Percentiles rank a stretch among this genome's conserved stretches.
Conservation (phyloP, 2,113 vertebrate species). For the Proterorhinus semilunaris region DNA sequence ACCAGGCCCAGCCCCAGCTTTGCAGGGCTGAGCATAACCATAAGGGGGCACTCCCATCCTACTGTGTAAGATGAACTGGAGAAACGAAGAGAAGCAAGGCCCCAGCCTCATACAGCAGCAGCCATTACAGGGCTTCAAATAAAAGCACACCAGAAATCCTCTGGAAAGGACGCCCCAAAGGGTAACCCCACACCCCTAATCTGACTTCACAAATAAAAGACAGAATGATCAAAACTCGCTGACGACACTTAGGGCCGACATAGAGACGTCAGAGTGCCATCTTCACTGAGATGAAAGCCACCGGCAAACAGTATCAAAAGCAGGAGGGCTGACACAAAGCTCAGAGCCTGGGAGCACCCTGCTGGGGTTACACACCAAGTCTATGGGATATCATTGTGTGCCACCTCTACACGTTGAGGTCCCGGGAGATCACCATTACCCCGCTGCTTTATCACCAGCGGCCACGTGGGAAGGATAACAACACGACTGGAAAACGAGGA, state of each 20-base stretch:
- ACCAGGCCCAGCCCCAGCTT: slow-evolving; percentile 40
- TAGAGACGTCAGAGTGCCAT: not conserved
- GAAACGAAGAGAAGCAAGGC: slow-evolving; percentile 63
- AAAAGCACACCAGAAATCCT: slow-evolving; percentile 15
- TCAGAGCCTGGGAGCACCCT: slow-evolving; percentile 28
- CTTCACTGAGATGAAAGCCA: slow-evolving; percentile 13
- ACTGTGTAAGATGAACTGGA: slow-evolving; percentile 62
- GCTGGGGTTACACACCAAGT: slow-evolving; percentile 30
- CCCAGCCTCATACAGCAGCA: slow-evolving; percentile 65
- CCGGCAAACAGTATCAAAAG: not conserved
- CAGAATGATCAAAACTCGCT: not conserved
- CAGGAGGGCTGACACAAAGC: slow-evolving; percentile 21
- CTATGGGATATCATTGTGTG: slow-evolving; percentile 29
- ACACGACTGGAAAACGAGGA: slow-evolving; percentile 24
- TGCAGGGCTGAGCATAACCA: slow-evolving; percentile 74
- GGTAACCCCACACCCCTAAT: not conserved
- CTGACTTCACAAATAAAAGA: too few relatives aligned
- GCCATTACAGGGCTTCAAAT: slow-evolving; percentile 66
- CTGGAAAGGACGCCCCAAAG: not conserved
- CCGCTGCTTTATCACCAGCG: slow-evolving; percentile 45
- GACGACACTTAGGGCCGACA: not conserved
- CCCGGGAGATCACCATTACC: slow-evolving; percentile 52
- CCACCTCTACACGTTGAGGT: slow-evolving; percentile 25
- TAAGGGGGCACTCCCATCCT: slow-evolving; percentile 78
- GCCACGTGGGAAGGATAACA: slow-evolving; percentile 50